These are phyloP conservation scores for Meteorus cinctellus DNA, from an alignment of 2,888 invertebrate species.

Conservation along the genomic window DNA sequence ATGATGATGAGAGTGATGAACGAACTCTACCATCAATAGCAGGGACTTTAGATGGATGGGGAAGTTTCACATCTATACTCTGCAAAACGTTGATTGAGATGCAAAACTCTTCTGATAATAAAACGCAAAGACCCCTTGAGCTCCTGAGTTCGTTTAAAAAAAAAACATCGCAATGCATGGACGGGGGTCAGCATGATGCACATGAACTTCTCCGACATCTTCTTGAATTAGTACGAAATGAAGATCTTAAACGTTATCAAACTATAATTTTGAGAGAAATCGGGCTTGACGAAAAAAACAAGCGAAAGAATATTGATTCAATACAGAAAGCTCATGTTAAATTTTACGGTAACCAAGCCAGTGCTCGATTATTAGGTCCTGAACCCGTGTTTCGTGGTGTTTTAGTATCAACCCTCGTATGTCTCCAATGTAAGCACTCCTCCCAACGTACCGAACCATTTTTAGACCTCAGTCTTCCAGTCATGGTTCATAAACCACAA, in stretches of 20 bases:
- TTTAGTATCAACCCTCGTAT: slow-evolving; percentile 90
- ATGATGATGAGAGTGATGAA: slow-evolving; percentile 50
- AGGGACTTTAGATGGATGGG: slow-evolving; percentile 82
- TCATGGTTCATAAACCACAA: slow-evolving; percentile 83
- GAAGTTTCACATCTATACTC: slow-evolving; percentile 79
- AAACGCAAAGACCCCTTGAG: slow-evolving; percentile 80
- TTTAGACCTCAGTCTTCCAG: slow-evolving; percentile 94
- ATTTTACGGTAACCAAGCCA: slow-evolving; percentile 88
- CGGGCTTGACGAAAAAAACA: slow-evolving; percentile 83
- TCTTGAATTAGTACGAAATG: slow-evolving; percentile 88
- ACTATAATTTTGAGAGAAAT: slow-evolving; percentile 85
- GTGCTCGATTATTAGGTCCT: slow-evolving; percentile 83
- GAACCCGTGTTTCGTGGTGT: slow-evolving; percentile 96
- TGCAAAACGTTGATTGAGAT: slow-evolving; percentile 82
- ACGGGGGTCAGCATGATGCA: slow-evolving; percentile 96
- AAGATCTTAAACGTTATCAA: slow-evolving; percentile 85
- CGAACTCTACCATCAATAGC: slow-evolving; percentile 76
- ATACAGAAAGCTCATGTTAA: slow-evolving; percentile 85
- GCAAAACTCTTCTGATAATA: slow-evolving; percentile 78
- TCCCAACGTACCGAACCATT: slow-evolving; percentile 94
- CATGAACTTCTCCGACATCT: slow-evolving; percentile 95
- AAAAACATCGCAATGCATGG: slow-evolving; percentile 89
- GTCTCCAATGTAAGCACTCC: slow-evolving; percentile 90
- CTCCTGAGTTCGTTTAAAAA: slow-evolving; percentile 79
- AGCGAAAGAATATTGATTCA: slow-evolving; percentile 85